Percentiles rank a stretch among this genome's conserved stretches.
Evolutionary conservation across 2,888 invertebrate genomes (phyloP).

Genomic region (Caradrina clavipalpis): DNA sequence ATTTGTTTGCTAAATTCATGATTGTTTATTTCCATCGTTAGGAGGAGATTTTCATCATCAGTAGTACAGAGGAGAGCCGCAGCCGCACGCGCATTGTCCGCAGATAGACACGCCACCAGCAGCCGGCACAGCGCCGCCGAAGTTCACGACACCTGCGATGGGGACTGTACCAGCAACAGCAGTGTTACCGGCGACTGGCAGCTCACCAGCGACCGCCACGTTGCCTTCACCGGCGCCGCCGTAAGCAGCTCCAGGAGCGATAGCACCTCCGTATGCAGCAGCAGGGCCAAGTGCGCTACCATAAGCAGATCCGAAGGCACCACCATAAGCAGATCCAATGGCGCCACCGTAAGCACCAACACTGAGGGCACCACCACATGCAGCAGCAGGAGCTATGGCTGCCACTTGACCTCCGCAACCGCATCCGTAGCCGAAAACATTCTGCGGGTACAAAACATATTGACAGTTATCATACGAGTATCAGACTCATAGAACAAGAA

Average conservation of each 20-base stretch:
- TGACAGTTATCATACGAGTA: too few species aligned
- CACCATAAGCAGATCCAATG: background rate
- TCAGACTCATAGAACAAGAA: too few species aligned
- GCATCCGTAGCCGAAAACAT: background rate
- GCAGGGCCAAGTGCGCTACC: constrained; percentile 23
- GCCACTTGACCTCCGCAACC: background rate
- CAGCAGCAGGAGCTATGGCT: background rate
- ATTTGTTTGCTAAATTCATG: too few species aligned
- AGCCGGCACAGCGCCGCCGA: constrained; percentile 47
- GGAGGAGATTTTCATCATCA: background rate
- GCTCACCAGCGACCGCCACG: constrained; percentile 67
- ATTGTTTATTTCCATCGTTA: background rate
- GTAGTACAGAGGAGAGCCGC: constrained; percentile 9
- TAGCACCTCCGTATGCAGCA: constrained; percentile 13
- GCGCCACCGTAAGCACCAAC: constrained; percentile 4
- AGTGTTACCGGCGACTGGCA: constrained; percentile 68
- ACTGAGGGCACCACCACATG: background rate
- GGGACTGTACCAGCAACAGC: constrained; percentile 59
- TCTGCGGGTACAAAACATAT: background rate
- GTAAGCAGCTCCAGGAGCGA: constrained; percentile 16
- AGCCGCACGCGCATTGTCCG: constrained; percentile 46
- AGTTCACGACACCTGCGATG: background rate
- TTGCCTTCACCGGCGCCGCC: constrained; percentile 68
- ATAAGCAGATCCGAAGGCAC: constrained; percentile 5
- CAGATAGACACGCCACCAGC: constrained; percentile 47